These are phyloP conservation scores for Oreochromis niloticus DNA, from an alignment of 2,113 vertebrate genomes.

Conservation along the genomic window DNA sequence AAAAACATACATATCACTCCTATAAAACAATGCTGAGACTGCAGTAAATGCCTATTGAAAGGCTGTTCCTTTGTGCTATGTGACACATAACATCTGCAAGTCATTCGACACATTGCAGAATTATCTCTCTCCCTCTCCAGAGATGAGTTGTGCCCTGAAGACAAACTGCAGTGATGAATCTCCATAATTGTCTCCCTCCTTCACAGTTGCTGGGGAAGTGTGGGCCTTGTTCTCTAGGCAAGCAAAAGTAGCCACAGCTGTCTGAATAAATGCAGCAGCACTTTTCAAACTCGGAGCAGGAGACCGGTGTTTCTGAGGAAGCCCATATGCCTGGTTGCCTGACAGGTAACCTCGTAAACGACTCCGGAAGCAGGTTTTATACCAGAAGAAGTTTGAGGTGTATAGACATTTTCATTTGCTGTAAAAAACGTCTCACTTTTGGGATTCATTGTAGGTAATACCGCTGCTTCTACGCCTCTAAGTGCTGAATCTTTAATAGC, in stretches of 20 bases:
- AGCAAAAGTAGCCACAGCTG: constrained; percentile 26
- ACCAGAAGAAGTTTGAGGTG: not conserved
- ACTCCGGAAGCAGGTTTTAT: not conserved
- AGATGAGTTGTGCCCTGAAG: constrained; percentile 51
- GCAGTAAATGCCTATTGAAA: constrained; percentile 35
- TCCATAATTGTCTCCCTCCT: constrained; percentile 47
- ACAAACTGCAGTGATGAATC: constrained; percentile 65
- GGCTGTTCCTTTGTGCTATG: constrained; percentile 18
- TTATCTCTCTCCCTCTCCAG: constrained; percentile 32
- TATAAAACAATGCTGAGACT: constrained; percentile 26
- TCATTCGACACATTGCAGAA: constrained; percentile 42
- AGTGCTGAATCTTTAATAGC: not conserved
- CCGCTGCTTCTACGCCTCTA: not conserved
- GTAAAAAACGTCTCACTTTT: not conserved
- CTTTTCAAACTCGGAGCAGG: not conserved
- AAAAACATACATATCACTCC: constrained; percentile 1
- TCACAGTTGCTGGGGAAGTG: constrained; percentile 10
- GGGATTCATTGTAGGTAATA: not conserved
- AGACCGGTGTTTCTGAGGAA: not conserved
- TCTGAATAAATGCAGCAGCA: constrained; percentile 14
- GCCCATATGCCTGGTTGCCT: not conserved
- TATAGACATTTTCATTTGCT: not conserved
- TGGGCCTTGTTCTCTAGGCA: not conserved
- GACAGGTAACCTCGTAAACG: not conserved
- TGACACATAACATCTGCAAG: constrained; percentile 58